A percentile compares a stretch with the other conserved stretches of the same genome.
Evolutionary conservation across 1,140 invertebrate species (phyloP).

Genomic region (Atta cephalotes): DNA sequence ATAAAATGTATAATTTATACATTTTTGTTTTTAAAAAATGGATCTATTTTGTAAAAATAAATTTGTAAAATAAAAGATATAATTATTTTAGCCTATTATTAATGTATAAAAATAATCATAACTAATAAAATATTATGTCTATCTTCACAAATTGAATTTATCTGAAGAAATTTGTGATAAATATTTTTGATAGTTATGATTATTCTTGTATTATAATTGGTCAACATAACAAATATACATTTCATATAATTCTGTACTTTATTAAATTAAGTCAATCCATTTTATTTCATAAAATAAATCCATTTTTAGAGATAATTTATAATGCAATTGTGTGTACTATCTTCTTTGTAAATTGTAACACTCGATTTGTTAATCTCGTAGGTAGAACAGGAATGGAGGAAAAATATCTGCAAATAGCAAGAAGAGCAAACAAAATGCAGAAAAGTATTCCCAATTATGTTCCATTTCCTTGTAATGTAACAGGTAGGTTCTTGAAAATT

Average conservation of each 20-base stretch:
- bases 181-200: too few species aligned
- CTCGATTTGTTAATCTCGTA: constrained; percentile 36
- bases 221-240: not conserved
- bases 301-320: not conserved
- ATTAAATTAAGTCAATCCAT: not conserved
- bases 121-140: too few species aligned
- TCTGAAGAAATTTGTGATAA: too few species aligned
- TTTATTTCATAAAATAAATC: not conserved
- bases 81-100: too few species aligned
- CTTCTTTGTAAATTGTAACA: not conserved
- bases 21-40: too few species aligned
- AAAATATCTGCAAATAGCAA: constrained; percentile 54
- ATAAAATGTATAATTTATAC: too few species aligned
- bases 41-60: too few species aligned
- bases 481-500: constrained; percentile 69
- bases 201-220: too few species aligned
- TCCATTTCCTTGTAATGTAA: constrained; percentile 82
- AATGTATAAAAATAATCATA: too few species aligned
- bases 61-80: too few species aligned
- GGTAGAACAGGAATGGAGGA: constrained; percentile 68
- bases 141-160: too few species aligned
- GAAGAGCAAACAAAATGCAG: constrained; percentile 67
- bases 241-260: not conserved
- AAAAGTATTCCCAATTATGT: constrained; percentile 51
- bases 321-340: not conserved